A percentile compares a stretch with the other conserved stretches of the same genome.
Conservation (phyloP, 2,888 invertebrate genomes). For the Melanotus villosus region DNA sequence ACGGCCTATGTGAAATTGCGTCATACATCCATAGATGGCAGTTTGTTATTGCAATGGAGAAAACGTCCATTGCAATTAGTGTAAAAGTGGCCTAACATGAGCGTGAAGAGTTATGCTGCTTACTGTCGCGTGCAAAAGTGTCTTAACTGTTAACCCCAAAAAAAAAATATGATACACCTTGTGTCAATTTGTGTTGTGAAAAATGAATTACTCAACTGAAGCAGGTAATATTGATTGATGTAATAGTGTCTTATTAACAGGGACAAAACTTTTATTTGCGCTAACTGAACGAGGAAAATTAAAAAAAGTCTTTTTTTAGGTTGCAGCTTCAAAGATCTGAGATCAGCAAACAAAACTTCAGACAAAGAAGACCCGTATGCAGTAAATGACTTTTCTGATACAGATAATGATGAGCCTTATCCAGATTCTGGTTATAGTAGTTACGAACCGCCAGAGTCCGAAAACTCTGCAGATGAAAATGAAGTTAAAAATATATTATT, state of each 20-base stretch:
- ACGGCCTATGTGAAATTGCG: not conserved
- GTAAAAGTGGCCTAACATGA: not conserved
- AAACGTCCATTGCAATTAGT: not conserved
- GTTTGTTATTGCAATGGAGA: not conserved
- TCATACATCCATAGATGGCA: not conserved
- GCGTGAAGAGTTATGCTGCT: not conserved
- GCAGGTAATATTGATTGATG: not conserved
- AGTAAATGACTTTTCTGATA: too few species aligned
- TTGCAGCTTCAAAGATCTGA: too few species aligned
- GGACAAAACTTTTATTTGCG: not conserved
- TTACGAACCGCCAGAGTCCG: too few species aligned
- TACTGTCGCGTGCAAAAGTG: not conserved
- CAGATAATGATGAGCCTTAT: too few species aligned
- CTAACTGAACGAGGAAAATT: not conserved
- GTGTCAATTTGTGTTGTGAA: not conserved
- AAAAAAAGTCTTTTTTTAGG: too few species aligned
- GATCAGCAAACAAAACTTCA: too few species aligned
- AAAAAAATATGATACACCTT: too few species aligned
- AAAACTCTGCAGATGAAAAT: too few species aligned
- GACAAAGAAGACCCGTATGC: too few species aligned
- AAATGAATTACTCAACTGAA: not conserved
- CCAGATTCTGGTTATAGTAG: too few species aligned
- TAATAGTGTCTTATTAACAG: not conserved
- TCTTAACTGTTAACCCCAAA: not conserved
- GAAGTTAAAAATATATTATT: too few species aligned